phyloP scores from a whole-genome alignment of 2,888 invertebrate genomes.

The Zhuqinia jingwanae region DNA sequence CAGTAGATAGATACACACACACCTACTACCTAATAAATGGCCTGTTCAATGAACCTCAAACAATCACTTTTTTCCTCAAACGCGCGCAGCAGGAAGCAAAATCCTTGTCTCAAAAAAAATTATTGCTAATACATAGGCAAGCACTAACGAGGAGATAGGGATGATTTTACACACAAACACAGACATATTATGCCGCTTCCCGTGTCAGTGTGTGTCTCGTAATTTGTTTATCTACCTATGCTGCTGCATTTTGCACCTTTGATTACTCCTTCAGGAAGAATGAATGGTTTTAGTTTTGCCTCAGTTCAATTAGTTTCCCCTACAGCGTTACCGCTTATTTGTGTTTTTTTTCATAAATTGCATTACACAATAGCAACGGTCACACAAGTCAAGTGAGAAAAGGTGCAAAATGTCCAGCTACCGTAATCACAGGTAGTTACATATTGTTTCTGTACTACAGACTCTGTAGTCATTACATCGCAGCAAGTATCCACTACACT shows the following conservation, averaged over 20 bases:
- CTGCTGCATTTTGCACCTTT: neutral
- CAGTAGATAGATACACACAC: too few relatives aligned
- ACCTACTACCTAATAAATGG: neutral
- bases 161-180: conserved; percentile 8
- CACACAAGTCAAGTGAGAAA: neutral
- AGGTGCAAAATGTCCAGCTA: conserved; percentile 22
- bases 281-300: neutral
- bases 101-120: conserved; percentile 2
- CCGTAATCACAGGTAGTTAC: neutral
- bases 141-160: conserved; percentile 54
- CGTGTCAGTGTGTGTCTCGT: neutral
- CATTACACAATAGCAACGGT: neutral
- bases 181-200: neutral
- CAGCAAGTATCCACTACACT: neutral
- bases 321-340: neutral
- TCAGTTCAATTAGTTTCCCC: neutral
- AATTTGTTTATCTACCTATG: neutral
- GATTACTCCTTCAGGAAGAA: conserved; percentile 7
- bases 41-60: conserved; percentile 62
- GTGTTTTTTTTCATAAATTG: neutral
- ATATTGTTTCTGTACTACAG: neutral
- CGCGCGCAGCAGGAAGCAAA: conserved; percentile 25
- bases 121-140: neutral
- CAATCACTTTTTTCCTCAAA: conserved; percentile 23
- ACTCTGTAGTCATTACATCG: conserved; percentile 28